phyloP scores from a whole-genome alignment of 2,888 invertebrate species.

The Drosophila gaucha region DNA sequence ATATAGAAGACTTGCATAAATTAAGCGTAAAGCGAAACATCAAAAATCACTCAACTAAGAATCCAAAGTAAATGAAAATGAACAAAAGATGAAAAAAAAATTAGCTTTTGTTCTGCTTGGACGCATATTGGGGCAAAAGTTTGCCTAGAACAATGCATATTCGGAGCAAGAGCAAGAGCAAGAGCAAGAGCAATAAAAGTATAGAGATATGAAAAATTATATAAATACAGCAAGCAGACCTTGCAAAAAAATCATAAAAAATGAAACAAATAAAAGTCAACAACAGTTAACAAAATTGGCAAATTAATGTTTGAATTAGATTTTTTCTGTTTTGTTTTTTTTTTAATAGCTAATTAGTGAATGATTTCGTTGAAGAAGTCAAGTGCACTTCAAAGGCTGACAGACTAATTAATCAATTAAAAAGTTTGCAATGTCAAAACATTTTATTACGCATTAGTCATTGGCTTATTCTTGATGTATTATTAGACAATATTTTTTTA shows the following conservation, averaged over 20 bases:
- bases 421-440: neutral
- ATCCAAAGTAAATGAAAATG: slow-evolving; percentile 54
- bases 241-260: slow-evolving; percentile 6
- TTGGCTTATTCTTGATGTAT: no score
- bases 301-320: slow-evolving; percentile 7
- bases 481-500: no score
- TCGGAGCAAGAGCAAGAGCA: slow-evolving; percentile 4
- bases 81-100: slow-evolving; percentile 1
- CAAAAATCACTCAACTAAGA: slow-evolving; percentile 74
- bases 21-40: slow-evolving; percentile 69
- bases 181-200: slow-evolving; percentile 6
- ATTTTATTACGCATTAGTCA: neutral
- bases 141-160: slow-evolving; percentile 39
- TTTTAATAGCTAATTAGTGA: neutral
- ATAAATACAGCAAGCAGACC: slow-evolving; percentile 21
- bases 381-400: neutral
- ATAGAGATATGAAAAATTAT: neutral
- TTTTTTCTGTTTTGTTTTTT: neutral
- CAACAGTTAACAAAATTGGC: slow-evolving; percentile 31
- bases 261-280: slow-evolving; percentile 9
- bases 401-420: neutral
- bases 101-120: slow-evolving; percentile 30
- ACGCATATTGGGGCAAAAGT: slow-evolving; percentile 54
- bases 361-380: neutral
- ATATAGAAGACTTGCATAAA: slow-evolving; percentile 48